Evolutionary conservation across 37 sponge, comb jelly and placozoan genomes (phyloP), one percentile per base, ranked within the genome.

Genomic region (Mnemiopsis leidyi): DNA sequence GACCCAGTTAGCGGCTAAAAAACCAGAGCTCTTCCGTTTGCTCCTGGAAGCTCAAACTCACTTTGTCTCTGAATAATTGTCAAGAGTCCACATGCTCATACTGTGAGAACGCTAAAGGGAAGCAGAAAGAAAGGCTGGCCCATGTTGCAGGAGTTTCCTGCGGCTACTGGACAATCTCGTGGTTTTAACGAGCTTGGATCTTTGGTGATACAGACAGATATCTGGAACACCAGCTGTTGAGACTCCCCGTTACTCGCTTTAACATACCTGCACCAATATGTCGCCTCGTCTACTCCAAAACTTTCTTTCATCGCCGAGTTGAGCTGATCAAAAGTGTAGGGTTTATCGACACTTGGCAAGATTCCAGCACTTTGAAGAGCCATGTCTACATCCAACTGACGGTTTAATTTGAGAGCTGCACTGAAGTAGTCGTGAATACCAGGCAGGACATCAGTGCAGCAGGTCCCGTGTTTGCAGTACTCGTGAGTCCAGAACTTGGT

Each of bases 381-480:
- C 0, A n/a, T 40, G 48, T 85, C 90, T 2, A 85, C 18, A 33
- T 85, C 61, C 24, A 40, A 23, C 18, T 39, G n/a, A 13, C 1
- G 38, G 61, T 85, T 28, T 0, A 85, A 61, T 23, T n/a, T 21
- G 48, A 85, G 90, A 38, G 90, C 61, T n/a, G 23, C 29, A 25
- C 38, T n/a, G 90, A 85, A 85, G 61, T 40, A 85, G 26, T 39
- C n/a, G 48, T 85, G 90, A 16, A 36, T n/a, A 0, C 0, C 36
- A 13, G 24, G 23, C 25, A 85, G 48, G 61, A 85, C 48, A 28
- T 85, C 48, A 3, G 36, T 38, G 3, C 36, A 28, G 48, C 90
- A 85, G 36, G 48, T 85, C 2, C 90, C 90, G 90, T 85, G 90
- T 9, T 85, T 85, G 61, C 90, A 85, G 48, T 85, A 85, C 90